A percentile compares a stretch with the other conserved stretches of the same genome.
phyloP scores from a whole-genome alignment of 2,797 vertebrate species.

The Thaleichthys pacificus region DNA sequence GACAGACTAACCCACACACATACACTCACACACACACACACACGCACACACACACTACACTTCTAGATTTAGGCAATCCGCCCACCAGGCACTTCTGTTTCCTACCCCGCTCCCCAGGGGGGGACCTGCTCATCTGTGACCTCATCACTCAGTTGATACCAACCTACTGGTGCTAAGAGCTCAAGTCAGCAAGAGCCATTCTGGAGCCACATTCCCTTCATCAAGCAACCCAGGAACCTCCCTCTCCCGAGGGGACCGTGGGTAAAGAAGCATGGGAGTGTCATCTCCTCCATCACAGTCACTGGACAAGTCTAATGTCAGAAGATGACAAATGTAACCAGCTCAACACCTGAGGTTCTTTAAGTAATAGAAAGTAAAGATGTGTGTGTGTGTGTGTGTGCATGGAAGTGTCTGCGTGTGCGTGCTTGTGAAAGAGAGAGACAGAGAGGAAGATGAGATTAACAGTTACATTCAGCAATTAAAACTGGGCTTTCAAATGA shows the following conservation, averaged over 20 bases:
- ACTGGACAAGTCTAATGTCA: constrained; percentile 23
- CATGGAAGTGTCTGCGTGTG: not conserved
- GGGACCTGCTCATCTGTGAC: constrained; percentile 27
- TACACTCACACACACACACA: not conserved
- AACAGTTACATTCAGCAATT: constrained; percentile 1
- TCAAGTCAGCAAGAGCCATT: constrained; percentile 20
- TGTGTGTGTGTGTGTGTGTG: constrained; percentile 13
- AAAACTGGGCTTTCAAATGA: constrained; percentile 7
- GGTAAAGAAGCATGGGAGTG: constrained; percentile 29
- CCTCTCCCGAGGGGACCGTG: constrained; percentile 32
- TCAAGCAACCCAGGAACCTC: constrained; percentile 26
- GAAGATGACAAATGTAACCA: constrained; percentile 38
- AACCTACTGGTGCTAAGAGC: constrained; percentile 45
- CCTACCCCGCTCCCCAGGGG: constrained; percentile 23
- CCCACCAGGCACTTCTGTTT: not conserved
- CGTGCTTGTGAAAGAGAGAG: not conserved
- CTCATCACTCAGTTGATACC: constrained; percentile 29
- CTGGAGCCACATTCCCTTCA: constrained; percentile 29
- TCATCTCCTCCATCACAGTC: constrained; percentile 35
- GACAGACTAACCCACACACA: constrained; percentile 3
- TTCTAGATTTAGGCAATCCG: not conserved
- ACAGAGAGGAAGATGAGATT: not conserved
- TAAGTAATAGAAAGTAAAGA: constrained; percentile 3
- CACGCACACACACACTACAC: not conserved
- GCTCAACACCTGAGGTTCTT: constrained; percentile 22